phyloP scores from a whole-genome alignment of 1,140 invertebrate species.

The Lepidurus packardi region DNA sequence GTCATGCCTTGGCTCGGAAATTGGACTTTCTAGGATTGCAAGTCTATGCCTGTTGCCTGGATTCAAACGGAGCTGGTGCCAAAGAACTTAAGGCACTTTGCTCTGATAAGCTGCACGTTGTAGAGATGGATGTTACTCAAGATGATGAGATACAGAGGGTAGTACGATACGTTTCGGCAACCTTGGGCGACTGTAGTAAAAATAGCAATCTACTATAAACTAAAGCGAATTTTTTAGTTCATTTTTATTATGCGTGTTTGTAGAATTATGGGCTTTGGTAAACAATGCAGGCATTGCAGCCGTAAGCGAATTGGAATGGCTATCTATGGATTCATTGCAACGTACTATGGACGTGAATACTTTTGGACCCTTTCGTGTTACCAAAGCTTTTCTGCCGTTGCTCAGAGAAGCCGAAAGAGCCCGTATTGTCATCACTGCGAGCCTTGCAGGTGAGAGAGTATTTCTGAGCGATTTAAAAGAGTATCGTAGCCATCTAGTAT shows the following conservation, averaged over 20 bases:
- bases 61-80: slow-evolving; percentile 46
- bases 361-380: slow-evolving; percentile 50
- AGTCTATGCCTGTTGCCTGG: slow-evolving; percentile 50
- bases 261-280: slow-evolving; percentile 75
- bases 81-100: slow-evolving; percentile 41
- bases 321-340: slow-evolving; percentile 40
- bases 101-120: slow-evolving; percentile 41
- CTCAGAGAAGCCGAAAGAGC: slow-evolving; percentile 44
- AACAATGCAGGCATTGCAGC: slow-evolving; percentile 69
- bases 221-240: background rate
- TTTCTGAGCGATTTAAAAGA: background rate
- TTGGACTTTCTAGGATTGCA: slow-evolving; percentile 45
- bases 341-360: slow-evolving; percentile 50
- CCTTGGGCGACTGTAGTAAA: background rate
- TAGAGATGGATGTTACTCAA: slow-evolving; percentile 44
- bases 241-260: slow-evolving; percentile 25
- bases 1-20: slow-evolving; percentile 44
- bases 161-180: background rate
- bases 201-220: background rate
- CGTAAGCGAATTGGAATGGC: slow-evolving; percentile 52
- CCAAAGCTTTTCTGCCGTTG: slow-evolving; percentile 49
- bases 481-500: background rate
- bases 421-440: slow-evolving; percentile 51
- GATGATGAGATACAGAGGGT: slow-evolving; percentile 39
- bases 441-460: slow-evolving; percentile 46